Conservation (phyloP, 2,888 invertebrate genomes). For the Xestia c-nigrum region DNA sequence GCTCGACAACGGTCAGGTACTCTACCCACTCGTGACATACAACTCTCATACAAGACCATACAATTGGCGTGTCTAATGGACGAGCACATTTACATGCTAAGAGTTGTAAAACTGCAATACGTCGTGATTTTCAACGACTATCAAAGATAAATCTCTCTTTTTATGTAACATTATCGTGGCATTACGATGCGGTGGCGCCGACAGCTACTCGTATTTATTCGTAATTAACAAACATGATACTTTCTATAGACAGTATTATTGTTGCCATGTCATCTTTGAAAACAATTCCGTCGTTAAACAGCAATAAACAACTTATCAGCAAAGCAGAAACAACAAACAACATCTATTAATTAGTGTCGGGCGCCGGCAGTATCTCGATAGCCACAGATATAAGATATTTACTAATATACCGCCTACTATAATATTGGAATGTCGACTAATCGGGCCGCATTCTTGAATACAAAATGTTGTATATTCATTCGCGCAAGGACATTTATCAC, state of each 20-base stretch:
- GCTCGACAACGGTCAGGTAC: conserved; percentile 14
- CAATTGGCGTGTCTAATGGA: conserved; percentile 39
- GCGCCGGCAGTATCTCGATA: conserved; percentile 81
- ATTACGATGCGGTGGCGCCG: conserved; percentile 34
- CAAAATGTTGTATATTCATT: conserved; percentile 81
- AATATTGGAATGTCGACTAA: conserved; percentile 85
- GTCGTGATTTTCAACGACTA: conserved; percentile 50
- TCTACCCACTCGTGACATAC: conserved; percentile 21
- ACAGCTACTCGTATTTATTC: conserved; percentile 27
- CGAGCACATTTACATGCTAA: conserved; percentile 29
- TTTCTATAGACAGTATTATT: conserved; percentile 25
- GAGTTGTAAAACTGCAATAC: conserved; percentile 46
- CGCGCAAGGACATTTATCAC: conserved; percentile 81
- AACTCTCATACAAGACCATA: conserved; percentile 24
- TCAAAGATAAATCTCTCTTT: conserved; percentile 61
- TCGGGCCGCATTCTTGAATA: conserved; percentile 87
- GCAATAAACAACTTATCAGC: conserved; percentile 44
- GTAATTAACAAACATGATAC: conserved; percentile 28
- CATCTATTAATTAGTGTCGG: conserved; percentile 77
- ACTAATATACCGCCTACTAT: conserved; percentile 85
- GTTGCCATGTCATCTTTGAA: conserved; percentile 4
- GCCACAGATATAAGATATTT: conserved; percentile 83
- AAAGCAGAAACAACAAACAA: conserved; percentile 69
- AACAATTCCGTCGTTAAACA: conserved; percentile 21
- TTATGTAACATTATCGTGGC: conserved; percentile 57